phyloP scores from a whole-genome alignment of 2,888 invertebrate genomes.

The Drosophila siamana region DNA sequence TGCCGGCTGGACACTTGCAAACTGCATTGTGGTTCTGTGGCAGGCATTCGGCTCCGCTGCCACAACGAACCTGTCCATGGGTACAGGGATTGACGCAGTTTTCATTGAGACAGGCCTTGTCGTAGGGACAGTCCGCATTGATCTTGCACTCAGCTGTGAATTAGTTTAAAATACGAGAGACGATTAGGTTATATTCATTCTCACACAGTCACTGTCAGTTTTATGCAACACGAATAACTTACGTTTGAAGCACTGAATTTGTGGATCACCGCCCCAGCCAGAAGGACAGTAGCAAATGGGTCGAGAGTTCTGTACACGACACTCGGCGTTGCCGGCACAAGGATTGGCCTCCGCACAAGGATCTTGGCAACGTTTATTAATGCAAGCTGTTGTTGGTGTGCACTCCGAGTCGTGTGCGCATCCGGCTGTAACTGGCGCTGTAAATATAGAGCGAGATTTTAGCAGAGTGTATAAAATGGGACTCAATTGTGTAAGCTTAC shows the following conservation, averaged over 20 bases:
- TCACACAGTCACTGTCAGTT: no score
- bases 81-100: slow-evolving; percentile 93
- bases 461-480: background rate
- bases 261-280: slow-evolving; percentile 95
- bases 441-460: background rate
- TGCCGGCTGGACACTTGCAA: slow-evolving; percentile 93
- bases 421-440: slow-evolving; percentile 87
- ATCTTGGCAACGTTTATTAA: slow-evolving; percentile 91
- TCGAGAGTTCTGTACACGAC: slow-evolving; percentile 91
- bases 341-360: slow-evolving; percentile 92
- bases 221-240: no score
- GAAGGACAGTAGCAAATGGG: slow-evolving; percentile 94
- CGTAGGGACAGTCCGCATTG: slow-evolving; percentile 93
- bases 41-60: slow-evolving; percentile 91
- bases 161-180: background rate
- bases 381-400: slow-evolving; percentile 91
- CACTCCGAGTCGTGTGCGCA: slow-evolving; percentile 92
- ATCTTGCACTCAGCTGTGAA: slow-evolving; percentile 91
- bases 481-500: slow-evolving; percentile 55
- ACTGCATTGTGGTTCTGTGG: slow-evolving; percentile 91
- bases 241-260: slow-evolving; percentile 94
- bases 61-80: slow-evolving; percentile 89
- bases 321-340: slow-evolving; percentile 93
- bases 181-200: background rate
- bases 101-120: slow-evolving; percentile 91